These are phyloP conservation scores for Acheta domesticus DNA, from an alignment of 2,888 invertebrate species.

Conservation along the genomic window DNA sequence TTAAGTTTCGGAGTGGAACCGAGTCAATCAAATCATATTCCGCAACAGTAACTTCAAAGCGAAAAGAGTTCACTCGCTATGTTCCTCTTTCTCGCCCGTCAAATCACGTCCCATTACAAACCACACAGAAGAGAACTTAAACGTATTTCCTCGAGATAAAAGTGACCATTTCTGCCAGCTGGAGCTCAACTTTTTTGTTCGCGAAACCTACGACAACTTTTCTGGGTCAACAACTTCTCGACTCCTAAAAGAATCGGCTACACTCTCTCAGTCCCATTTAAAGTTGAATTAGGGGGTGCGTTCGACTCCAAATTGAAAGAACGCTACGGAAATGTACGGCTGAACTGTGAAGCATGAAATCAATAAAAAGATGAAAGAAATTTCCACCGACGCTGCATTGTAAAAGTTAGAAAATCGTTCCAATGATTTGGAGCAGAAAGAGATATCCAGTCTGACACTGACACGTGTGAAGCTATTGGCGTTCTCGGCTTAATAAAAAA, in stretches of 20 bases:
- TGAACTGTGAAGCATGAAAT: neutral
- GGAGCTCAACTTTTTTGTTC: constrained; percentile 4
- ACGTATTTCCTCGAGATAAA: neutral
- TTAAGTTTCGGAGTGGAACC: too few species aligned
- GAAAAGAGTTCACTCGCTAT: too few species aligned
- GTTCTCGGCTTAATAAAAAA: neutral
- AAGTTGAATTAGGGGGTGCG: neutral
- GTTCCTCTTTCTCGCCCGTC: too few species aligned
- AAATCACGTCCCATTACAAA: neutral
- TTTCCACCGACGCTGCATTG: neutral
- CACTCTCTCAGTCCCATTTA: neutral
- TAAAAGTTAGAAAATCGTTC: neutral
- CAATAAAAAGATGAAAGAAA: neutral
- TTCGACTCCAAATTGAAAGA: neutral
- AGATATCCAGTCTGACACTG: neutral
- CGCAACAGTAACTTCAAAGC: too few species aligned
- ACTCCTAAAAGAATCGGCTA: constrained; percentile 1
- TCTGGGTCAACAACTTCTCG: constrained; percentile 1
- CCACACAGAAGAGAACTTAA: neutral
- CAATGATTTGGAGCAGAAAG: neutral
- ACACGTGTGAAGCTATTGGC: neutral
- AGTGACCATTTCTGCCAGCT: neutral
- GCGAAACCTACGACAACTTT: neutral
- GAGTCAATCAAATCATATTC: too few species aligned
- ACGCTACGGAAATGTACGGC: neutral